Evolutionary conservation across 2,797 vertebrate genomes (phyloP).

Genomic region (Microcaecilia unicolor): DNA sequence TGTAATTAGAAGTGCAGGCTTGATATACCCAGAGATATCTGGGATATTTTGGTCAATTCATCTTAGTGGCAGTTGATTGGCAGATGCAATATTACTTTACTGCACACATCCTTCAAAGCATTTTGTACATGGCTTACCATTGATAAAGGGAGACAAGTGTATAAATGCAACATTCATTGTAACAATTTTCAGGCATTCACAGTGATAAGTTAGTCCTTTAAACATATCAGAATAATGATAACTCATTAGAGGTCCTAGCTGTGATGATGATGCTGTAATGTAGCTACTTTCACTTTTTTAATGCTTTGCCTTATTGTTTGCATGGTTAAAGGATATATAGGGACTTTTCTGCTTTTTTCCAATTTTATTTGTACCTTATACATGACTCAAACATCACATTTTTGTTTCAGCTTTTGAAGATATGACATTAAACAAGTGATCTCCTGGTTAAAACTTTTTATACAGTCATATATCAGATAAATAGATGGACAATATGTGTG

Average conservation of each 20-base stretch:
- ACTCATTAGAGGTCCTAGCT: slow-evolving; percentile 53
- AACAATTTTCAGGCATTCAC: slow-evolving; percentile 21
- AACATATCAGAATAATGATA: slow-evolving; percentile 37
- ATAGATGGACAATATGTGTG: no score
- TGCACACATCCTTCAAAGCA: slow-evolving; percentile 3
- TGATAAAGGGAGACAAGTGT: slow-evolving; percentile 18
- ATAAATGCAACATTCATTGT: slow-evolving; percentile 10
- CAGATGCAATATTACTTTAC: slow-evolving; percentile 10
- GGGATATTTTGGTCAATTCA: slow-evolving; percentile 10
- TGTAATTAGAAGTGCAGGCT: background rate
- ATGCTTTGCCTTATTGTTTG: slow-evolving; percentile 31
- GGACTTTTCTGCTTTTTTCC: no score
- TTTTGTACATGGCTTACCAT: slow-evolving; percentile 17
- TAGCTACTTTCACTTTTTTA: slow-evolving; percentile 41
- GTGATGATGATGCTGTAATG: slow-evolving; percentile 40
- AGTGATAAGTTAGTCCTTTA: slow-evolving; percentile 34
- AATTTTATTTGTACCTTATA: no score
- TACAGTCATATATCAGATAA: no score
- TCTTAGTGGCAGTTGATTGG: slow-evolving; percentile 20
- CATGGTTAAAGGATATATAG: slow-evolving; percentile 21
- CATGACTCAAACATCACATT: slow-evolving; percentile 5
- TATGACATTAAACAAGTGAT: no score
- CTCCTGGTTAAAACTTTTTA: no score
- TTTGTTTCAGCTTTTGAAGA: slow-evolving; percentile 24
- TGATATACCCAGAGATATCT: slow-evolving; percentile 4